Evolutionary conservation across 2,797 vertebrate genomes (phyloP), one percentile per base, ranked within the genome.

Genomic region (Premnoplex brunnescens): DNA sequence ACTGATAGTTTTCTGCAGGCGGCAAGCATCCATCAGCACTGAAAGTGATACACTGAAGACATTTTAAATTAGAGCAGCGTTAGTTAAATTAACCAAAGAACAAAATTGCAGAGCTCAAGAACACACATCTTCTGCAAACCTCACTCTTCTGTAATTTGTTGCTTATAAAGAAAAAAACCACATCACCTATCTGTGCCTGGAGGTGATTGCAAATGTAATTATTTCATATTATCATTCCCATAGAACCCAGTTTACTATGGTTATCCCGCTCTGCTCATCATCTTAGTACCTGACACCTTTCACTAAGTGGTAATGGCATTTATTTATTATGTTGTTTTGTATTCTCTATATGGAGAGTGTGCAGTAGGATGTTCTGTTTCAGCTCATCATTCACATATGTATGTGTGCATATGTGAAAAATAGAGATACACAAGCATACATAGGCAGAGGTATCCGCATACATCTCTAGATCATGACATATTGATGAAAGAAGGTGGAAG

Each of bases 1-100:
- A 95, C 96, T 85, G 79, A 91, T 91, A 63, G 58, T 55, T 34
- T 94, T 85, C 75, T 88, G 78, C 82, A 59, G 79, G 88, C 74
- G 62, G 67, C 55, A 71, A 93, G 39, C 62, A 93, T 91, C 49
- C 41, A 71, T 96, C 89, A 93, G 71, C 54, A 32, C 52, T 63
- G 86, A 63, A 85, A 85, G 59, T 34, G 68, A 67, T 68, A 41
- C 83, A 39, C 24, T 88, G 44, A 79, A 75, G 85, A n/a, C 67
- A 60, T 85, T 82, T 79, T 52, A 68, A 92, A 93, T 92, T 90
- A 88, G 43, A 85, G 12, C 44, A 51, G 24, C 1, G 2, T 88
- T 88, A 82, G 54, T 90, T 85, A 84, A 89, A 71, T 89, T 44
- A 91, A 36, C 54, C 67, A 52, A 91, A 78, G 46, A 56, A 28